Conservation (phyloP, 2,113 vertebrate genomes). For the Mormyrus iriodes region DNA sequence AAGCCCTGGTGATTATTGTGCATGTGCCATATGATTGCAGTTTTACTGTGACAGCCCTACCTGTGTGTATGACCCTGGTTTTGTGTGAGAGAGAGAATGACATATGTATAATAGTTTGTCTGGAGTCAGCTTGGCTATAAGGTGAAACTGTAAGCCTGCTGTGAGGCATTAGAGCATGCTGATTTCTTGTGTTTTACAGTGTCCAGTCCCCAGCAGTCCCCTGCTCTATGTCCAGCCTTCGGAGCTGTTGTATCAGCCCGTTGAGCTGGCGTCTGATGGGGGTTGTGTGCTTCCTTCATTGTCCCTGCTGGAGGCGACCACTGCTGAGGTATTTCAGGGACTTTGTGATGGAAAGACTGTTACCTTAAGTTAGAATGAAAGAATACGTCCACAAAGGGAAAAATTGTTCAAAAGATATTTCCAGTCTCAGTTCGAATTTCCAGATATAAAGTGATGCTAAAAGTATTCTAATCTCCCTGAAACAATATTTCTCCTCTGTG, state of each 20-base stretch:
- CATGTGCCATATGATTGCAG: too few species aligned
- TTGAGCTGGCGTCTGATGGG: slow-evolving; percentile 33
- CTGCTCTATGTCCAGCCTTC: slow-evolving; percentile 42
- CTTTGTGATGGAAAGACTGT: neutral
- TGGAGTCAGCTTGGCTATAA: neutral
- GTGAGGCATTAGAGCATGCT: neutral
- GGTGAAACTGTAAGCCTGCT: neutral
- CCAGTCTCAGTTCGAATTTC: neutral
- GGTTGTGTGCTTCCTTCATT: slow-evolving; percentile 26
- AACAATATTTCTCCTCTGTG: neutral
- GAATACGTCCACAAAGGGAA: neutral
- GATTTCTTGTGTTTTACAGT: slow-evolving; percentile 28
- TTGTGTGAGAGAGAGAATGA: neutral
- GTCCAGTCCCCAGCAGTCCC: slow-evolving; percentile 33
- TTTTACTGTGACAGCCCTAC: neutral
- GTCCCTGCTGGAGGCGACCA: slow-evolving; percentile 32
- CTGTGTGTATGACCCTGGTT: neutral
- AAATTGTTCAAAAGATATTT: neutral
- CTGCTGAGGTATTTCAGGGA: slow-evolving; percentile 38
- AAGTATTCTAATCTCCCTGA: neutral
- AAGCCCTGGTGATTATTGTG: too few species aligned
- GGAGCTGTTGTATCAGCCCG: slow-evolving; percentile 40
- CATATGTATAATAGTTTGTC: neutral
- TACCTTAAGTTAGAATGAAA: neutral
- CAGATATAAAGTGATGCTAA: neutral